Evolutionary conservation across 2,797 vertebrate species (phyloP).

Genomic region (Hybognathus amarus): DNA sequence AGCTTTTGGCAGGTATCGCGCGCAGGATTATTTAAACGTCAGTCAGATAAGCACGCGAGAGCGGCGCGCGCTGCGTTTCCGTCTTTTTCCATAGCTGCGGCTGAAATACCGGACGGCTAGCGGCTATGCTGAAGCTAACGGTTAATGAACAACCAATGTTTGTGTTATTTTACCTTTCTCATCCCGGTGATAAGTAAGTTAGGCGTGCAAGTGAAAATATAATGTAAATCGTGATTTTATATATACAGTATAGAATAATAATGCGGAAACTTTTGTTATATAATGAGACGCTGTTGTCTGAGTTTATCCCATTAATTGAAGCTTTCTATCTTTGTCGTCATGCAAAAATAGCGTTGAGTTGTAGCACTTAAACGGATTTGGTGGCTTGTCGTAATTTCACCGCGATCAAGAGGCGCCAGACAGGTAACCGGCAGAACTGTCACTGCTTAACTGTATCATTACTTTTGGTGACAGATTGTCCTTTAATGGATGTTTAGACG

Average conservation of each 20-base stretch:
- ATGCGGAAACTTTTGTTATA: background rate
- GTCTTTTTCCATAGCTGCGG: background rate
- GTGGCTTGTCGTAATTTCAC: background rate
- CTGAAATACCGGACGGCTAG: conserved; percentile 4
- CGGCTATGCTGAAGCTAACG: conserved; percentile 39
- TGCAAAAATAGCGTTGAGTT: conserved; percentile 39
- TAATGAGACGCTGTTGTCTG: background rate
- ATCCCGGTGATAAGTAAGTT: background rate
- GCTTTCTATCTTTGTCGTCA: conserved; percentile 23
- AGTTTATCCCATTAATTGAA: conserved; percentile 9
- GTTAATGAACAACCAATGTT: conserved; percentile 6
- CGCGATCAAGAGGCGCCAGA: background rate
- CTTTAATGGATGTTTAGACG: too few relatives aligned
- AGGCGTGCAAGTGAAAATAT: background rate
- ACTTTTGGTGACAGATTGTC: background rate
- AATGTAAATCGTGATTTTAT: background rate
- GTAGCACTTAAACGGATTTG: conserved; percentile 41
- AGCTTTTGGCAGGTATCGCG: background rate
- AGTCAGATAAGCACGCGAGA: background rate
- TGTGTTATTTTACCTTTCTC: background rate
- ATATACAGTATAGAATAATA: background rate
- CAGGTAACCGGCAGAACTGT: background rate
- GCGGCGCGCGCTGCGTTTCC: conserved; percentile 15
- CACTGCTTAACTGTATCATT: background rate
- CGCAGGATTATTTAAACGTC: background rate